Conservation (phyloP, 2,797 vertebrate species). For the Catamblyrhynchus diadema region DNA sequence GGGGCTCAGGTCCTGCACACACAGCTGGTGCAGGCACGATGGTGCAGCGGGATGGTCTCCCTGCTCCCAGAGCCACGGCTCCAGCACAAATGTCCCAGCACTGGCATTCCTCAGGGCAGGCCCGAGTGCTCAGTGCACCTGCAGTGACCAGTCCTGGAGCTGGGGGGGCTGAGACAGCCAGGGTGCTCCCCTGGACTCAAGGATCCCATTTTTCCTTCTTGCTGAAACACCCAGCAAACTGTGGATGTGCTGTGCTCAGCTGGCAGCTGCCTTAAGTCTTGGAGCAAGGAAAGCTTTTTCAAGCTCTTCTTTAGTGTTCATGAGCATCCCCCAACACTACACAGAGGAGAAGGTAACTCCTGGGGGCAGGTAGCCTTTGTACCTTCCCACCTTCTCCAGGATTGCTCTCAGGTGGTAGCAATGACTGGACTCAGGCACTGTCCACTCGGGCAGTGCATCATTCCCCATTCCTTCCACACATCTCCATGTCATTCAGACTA, state of each 20-base stretch:
- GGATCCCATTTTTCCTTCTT: background rate
- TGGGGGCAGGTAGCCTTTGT: background rate
- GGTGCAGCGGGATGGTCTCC: fast-evolving
- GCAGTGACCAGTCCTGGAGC: background rate
- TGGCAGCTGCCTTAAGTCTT: background rate
- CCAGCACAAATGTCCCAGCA: fast-evolving
- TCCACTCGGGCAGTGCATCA: background rate
- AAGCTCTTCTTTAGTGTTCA: background rate
- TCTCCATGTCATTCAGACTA: fast-evolving
- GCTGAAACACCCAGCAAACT: background rate
- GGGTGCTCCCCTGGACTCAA: background rate
- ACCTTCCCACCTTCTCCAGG: background rate
- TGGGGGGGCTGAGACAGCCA: background rate
- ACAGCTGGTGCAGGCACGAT: background rate
- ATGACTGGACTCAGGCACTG: background rate
- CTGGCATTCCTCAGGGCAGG: background rate
- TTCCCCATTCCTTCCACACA: background rate
- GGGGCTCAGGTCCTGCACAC: background rate
- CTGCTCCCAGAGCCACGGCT: fast-evolving
- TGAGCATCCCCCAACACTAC: background rate
- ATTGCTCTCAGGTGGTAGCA: background rate
- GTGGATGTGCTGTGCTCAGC: fast-evolving
- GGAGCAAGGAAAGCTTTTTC: background rate
- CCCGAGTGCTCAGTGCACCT: fast-evolving
- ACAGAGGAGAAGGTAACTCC: background rate